Base-by-base conservation (phyloP, 2,888 invertebrate genomes). In the Agonopterix arenella region DNA sequence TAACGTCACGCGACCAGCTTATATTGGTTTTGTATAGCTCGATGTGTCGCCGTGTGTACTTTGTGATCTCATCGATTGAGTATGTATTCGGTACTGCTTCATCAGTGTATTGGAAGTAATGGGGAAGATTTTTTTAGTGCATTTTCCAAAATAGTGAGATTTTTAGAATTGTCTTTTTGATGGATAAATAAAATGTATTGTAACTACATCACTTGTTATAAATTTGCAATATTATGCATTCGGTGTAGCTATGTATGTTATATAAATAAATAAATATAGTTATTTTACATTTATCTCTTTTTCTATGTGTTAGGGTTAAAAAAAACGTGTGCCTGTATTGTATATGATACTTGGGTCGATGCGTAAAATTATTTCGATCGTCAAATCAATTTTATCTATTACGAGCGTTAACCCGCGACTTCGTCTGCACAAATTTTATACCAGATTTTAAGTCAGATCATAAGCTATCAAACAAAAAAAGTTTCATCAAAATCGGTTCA, bases 321-420 rank as follows among this genome's bases (percentile, higher is more conserved):
- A n/a, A 28, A 28, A 65, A 68, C 61, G 67, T 64, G 76, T 76
- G 76, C 76, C 76, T 76, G 68, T 69, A 69, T 62, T 54, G 45
- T 68, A 61, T 28, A 5, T 28, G 7, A 28, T 28, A 28, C 7
- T 28, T 28, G 7, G 28, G 28, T 5, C 1, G 28, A 5, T 7
- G 28, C 28, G 28, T 28, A 28, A 28, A 28, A 28, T 28, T 28
- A 28, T 28, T 28, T 28, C 28, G 28, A 28, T 28, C n/a, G 7
- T 28, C 28, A 28, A 28, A 28, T n/a, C n/a, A 4, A 1, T 28
- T 28, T 28, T 28, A 28, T 28, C 28, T 4, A 18, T 18, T 4
- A 18, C n/a, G n/a, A n/a, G n/a, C n/a, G n/a, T n/a, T n/a, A n/a
- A n/a, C n/a, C n/a, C n/a, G n/a, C n/a, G n/a, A n/a, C n/a, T n/a